Conservation (phyloP, 2,113 vertebrate species). For the Oreochromis niloticus region DNA sequence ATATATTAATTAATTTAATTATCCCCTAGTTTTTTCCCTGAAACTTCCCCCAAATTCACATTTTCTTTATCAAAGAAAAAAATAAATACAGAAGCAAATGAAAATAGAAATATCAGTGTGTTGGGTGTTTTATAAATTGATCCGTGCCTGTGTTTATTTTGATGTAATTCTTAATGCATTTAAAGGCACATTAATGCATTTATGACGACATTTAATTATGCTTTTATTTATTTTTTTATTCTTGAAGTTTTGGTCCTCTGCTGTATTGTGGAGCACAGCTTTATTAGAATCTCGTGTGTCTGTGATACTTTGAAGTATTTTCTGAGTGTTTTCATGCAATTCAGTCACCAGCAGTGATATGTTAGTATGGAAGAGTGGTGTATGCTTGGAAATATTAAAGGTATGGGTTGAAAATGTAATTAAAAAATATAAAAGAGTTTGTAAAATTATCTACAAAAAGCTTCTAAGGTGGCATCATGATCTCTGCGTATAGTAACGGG, state of each 20-base stretch:
- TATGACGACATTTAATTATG: not conserved
- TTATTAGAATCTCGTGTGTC: not conserved
- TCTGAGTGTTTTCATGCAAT: not conserved
- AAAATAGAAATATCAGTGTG: not conserved
- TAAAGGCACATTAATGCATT: not conserved
- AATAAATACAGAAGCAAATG: not conserved
- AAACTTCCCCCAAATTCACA: not conserved
- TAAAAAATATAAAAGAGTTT: not conserved
- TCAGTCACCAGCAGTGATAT: not conserved
- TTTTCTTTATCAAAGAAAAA: not conserved
- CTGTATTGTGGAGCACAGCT: not conserved
- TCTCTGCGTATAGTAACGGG: not conserved
- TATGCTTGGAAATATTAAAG: slow-evolving; percentile 55
- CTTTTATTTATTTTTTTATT: not conserved
- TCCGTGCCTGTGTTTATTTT: not conserved
- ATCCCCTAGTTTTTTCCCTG: not conserved
- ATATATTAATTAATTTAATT: not conserved
- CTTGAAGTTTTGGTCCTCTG: not conserved
- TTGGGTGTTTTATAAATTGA: not conserved
- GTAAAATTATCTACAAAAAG: not conserved
- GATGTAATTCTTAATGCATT: not conserved
- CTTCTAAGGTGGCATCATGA: not conserved
- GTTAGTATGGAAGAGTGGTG: not conserved
- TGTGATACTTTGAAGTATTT: not conserved
- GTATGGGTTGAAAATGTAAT: not conserved